Evolutionary conservation across 2,888 invertebrate genomes (phyloP), one percentile per base, ranked within the genome.

Genomic region (Hoplodrina ambigua): DNA sequence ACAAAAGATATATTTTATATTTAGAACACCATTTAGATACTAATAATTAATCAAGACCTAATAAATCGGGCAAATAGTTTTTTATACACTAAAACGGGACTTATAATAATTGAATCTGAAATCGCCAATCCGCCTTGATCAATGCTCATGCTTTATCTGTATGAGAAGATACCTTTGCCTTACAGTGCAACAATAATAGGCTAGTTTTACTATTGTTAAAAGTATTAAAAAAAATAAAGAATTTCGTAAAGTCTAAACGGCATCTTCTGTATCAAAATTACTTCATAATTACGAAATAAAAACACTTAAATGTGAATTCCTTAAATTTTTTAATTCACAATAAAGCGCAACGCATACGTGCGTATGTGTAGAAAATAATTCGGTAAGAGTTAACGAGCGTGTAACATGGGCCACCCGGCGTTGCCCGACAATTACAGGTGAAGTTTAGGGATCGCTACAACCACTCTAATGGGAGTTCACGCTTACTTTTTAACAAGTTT

Each of bases 401-500:
- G 83, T 81, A 71, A 79, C 81, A 80, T 79, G 82, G 69, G 57
- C 68, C 73, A 33, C 50, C 60, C 44, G 80, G 81, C 63, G 50
- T 52, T 20, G 53, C 62, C 80, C 78, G 81, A 87, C 89, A 87
- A 91, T 91, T 90, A 90, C 89, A 87, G 88, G 87, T 86, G 81
- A 89, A 89, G 85, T 91, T 89, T 86, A 82, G 83, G 89, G 88
- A 85, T 87, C 85, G 80, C 70, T 81, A 85, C 84, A 84, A 79
- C 77, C 83, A 81, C 87, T 78, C 86, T 92, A 92, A 93, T 91
- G 91, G 90, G 88, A 90, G 90, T 92, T 94, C 87, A 84, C 90
- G 87, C 90, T 88, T 90, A 93, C 93, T 94, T 94, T 93, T 92
- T 91, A 94, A 94, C 93, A 93, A 94, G 91, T 93, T 93, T 87